Percentiles rank a stretch among this genome's conserved stretches.
phyloP scores from a whole-genome alignment of 92 coral and sea anemone species.

The Paramuricea clavata region DNA sequence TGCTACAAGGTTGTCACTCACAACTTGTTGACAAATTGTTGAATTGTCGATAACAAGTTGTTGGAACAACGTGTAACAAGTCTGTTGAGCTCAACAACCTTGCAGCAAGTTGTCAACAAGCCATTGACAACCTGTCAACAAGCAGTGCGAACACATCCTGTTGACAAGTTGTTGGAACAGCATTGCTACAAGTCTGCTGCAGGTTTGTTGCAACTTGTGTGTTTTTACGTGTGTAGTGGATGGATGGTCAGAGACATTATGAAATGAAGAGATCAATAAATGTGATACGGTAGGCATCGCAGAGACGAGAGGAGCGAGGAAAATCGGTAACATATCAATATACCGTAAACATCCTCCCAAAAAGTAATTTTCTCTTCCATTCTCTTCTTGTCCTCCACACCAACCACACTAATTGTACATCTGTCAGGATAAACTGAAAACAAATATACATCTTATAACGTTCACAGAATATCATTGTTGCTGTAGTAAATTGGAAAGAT shows the following conservation, averaged over 20 bases:
- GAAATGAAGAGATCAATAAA: neutral
- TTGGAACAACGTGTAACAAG: too few species aligned
- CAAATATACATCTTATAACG: neutral
- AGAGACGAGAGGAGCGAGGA: neutral
- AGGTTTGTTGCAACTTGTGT: too few species aligned
- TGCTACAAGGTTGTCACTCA: too few species aligned
- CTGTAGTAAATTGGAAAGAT: neutral
- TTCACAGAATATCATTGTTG: neutral
- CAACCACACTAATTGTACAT: conserved; percentile 86
- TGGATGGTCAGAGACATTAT: neutral
- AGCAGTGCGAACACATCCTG: too few species aligned
- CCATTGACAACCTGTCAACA: too few species aligned
- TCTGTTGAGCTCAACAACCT: too few species aligned
- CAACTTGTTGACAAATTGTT: too few species aligned
- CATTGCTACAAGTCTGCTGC: too few species aligned
- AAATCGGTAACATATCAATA: neutral
- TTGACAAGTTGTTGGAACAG: too few species aligned
- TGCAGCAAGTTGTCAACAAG: too few species aligned
- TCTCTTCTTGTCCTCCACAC: conserved; percentile 72
- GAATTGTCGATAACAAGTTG: too few species aligned
- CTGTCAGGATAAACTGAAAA: conserved; percentile 88
- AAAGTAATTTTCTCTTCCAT: conserved; percentile 71
- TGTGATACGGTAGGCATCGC: neutral
- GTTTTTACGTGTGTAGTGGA: too few species aligned
- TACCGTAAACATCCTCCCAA: conserved; percentile 97